Conservation (phyloP, 2,113 vertebrate genomes). For the Fulica atra region DNA sequence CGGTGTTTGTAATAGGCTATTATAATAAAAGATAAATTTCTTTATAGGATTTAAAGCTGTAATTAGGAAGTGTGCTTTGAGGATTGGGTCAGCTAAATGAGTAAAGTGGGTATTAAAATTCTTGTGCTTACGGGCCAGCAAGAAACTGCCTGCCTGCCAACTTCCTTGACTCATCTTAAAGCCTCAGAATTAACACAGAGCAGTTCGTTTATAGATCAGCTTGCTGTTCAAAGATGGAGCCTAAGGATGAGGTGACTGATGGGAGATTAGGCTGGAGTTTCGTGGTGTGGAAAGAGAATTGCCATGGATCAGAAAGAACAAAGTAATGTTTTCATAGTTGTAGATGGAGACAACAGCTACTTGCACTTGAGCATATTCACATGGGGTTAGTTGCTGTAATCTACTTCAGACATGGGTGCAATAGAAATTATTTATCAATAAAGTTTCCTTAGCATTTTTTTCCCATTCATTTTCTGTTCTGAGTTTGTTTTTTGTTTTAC, state of each 20-base stretch:
- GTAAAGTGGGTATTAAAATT: slow-evolving; percentile 43
- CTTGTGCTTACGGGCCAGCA: slow-evolving; percentile 16
- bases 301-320: neutral
- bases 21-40: slow-evolving; percentile 35
- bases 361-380: neutral
- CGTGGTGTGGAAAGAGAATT: neutral
- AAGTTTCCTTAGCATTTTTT: neutral
- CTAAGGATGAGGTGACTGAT: neutral
- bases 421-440: neutral
- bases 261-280: neutral
- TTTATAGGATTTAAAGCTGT: slow-evolving; percentile 30
- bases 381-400: neutral
- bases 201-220: slow-evolving; percentile 5
- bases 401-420: neutral
- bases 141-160: slow-evolving; percentile 34
- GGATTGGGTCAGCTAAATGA: slow-evolving; percentile 22
- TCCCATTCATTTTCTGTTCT: neutral
- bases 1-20: neutral
- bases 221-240: neutral
- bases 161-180: slow-evolving; percentile 25
- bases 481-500: neutral
- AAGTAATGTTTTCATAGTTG: neutral
- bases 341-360: neutral
- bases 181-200: slow-evolving; percentile 17
- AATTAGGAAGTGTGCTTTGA: slow-evolving; percentile 5